phyloP scores from a whole-genome alignment of 2,113 vertebrate genomes.

The Caracal caracal region DNA sequence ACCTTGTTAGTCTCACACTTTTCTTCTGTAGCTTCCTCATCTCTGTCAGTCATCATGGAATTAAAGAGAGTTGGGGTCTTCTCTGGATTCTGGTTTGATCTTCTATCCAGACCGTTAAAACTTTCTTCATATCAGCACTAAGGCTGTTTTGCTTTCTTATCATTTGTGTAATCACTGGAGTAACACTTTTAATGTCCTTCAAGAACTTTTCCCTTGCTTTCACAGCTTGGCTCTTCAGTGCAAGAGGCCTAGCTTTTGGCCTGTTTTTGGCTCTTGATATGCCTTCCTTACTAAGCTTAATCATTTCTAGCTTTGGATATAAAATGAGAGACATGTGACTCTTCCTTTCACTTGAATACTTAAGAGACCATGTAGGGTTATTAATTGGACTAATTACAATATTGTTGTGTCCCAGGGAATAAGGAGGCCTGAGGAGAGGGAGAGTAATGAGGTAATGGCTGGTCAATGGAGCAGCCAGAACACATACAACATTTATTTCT shows the following conservation, averaged over 20 bases:
- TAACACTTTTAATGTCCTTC: background rate
- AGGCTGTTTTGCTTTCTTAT: background rate
- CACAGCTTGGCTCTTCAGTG: background rate
- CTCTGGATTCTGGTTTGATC: background rate
- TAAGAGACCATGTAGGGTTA: background rate
- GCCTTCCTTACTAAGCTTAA: background rate
- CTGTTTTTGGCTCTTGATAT: background rate
- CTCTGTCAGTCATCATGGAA: background rate
- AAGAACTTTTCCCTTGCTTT: background rate
- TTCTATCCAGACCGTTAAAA: background rate
- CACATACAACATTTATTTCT: background rate
- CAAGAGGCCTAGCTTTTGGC: background rate
- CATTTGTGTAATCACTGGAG: background rate
- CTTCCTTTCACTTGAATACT: background rate
- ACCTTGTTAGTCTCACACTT: background rate
- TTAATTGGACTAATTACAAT: background rate
- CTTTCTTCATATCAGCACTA: background rate
- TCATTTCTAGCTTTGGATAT: background rate
- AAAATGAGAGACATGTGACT: background rate
- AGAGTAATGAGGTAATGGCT: background rate
- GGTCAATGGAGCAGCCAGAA: background rate
- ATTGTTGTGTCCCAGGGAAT: background rate
- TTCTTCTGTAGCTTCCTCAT: background rate
- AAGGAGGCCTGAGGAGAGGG: background rate
- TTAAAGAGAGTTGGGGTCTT: background rate